Conservation (phyloP, 2,113 vertebrate species). For the Nothocercus julius region DNA sequence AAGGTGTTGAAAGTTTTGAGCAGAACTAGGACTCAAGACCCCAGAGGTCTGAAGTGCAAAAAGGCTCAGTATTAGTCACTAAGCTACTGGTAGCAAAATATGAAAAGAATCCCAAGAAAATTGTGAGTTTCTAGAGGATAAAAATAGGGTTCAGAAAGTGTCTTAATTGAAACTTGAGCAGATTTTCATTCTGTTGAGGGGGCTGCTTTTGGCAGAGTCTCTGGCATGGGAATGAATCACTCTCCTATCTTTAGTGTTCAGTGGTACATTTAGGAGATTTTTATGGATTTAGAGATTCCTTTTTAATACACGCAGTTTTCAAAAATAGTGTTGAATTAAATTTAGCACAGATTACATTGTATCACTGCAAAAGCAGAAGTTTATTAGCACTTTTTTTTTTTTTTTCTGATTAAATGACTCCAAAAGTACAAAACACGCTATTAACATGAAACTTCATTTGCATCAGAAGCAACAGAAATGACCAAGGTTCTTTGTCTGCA, state of each 20-base stretch:
- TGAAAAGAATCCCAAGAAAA: not conserved
- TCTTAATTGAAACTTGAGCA: not conserved
- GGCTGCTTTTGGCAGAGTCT: not conserved
- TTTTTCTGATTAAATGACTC: not conserved
- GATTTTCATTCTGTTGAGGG: not conserved
- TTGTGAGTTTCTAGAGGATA: not conserved
- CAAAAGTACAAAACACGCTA: not conserved
- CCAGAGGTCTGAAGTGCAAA: not conserved
- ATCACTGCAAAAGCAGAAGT: not conserved
- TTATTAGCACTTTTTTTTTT: not conserved
- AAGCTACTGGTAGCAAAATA: not conserved
- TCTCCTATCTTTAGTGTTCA: not conserved
- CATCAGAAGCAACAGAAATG: not conserved
- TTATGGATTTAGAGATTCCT: not conserved
- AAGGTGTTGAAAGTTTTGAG: not conserved
- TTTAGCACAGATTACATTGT: not conserved
- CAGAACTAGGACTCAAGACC: not conserved
- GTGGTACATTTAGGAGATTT: not conserved
- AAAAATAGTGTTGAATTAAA: not conserved
- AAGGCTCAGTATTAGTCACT: not conserved
- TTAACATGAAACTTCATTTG: not conserved
- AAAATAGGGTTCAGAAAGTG: not conserved
- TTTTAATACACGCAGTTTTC: not conserved
- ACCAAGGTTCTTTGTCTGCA: not conserved
- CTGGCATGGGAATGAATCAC: not conserved